These are phyloP conservation scores for Augochlora pura DNA, from an alignment of 1,140 invertebrate species.

Conservation along the genomic window DNA sequence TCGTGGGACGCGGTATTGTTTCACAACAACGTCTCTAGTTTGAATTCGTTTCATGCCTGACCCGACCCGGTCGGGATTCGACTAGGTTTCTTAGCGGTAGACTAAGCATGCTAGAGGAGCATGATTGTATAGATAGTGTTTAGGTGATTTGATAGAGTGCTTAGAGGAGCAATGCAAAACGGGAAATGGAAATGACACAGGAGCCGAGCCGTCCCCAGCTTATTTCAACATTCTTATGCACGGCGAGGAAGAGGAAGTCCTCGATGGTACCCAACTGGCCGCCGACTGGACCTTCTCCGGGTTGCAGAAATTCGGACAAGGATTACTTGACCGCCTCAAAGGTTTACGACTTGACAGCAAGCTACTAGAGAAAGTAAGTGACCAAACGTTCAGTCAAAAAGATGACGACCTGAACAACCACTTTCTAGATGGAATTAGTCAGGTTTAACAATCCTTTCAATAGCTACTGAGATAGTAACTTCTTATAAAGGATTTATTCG, in stretches of 20 bases:
- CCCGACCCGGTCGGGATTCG: constrained; percentile 17
- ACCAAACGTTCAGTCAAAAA: neutral
- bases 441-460: too few species aligned
- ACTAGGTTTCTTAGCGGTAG: constrained; percentile 30
- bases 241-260: constrained; percentile 90
- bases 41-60: constrained; percentile 26
- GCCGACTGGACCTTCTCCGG: constrained; percentile 96
- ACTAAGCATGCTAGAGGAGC: constrained; percentile 52
- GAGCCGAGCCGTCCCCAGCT: constrained; percentile 94
- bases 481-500: too few species aligned
- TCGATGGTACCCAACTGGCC: constrained; percentile 95
- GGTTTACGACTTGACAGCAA: constrained; percentile 91
- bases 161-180: constrained; percentile 63
- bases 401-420: neutral
- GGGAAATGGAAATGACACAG: constrained; percentile 80
- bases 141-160: constrained; percentile 67
- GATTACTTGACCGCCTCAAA: constrained; percentile 92
- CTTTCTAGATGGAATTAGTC: neutral
- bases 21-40: constrained; percentile 2
- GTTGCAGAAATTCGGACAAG: constrained; percentile 96
- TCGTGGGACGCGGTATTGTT: constrained; percentile 20
- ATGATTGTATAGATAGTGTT: constrained; percentile 64
- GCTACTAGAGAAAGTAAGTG: constrained; percentile 91
- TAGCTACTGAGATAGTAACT: too few species aligned
- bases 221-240: constrained; percentile 97